phyloP scores from a whole-genome alignment of 1,140 invertebrate species.

The Paralvinella palmiformis region DNA sequence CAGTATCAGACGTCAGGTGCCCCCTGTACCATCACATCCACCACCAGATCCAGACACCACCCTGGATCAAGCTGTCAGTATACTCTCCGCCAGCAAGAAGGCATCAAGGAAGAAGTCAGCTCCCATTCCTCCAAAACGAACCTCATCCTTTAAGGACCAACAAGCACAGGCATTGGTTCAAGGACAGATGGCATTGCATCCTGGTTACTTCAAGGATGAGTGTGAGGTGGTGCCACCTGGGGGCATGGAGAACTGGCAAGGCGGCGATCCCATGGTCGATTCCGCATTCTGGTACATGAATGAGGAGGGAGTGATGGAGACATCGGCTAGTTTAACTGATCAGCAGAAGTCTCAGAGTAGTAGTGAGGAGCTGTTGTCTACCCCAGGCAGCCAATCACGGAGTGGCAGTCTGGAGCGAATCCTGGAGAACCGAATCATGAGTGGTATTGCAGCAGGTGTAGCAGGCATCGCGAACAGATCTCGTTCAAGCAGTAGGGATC shows the following conservation, averaged over 20 bases:
- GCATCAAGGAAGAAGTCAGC: constrained; percentile 76
- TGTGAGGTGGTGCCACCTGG: background rate
- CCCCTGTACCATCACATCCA: background rate
- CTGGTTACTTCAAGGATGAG: background rate
- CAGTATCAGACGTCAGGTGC: background rate
- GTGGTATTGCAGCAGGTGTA: constrained; percentile 58
- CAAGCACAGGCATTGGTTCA: background rate
- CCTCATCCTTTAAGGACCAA: constrained; percentile 61
- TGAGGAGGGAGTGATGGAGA: background rate
- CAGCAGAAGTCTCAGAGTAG: constrained; percentile 17
- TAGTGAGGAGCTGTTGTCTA: constrained; percentile 18
- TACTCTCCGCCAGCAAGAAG: background rate
- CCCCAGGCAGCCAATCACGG: constrained; percentile 16
- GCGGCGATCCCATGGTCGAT: background rate
- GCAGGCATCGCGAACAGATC: constrained; percentile 47
- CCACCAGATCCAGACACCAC: background rate
- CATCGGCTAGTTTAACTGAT: constrained; percentile 8
- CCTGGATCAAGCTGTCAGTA: background rate
- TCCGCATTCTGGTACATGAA: background rate
- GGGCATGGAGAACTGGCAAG: background rate
- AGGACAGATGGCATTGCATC: background rate
- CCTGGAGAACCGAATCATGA: constrained; percentile 36
- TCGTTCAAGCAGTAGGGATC: constrained; percentile 47
- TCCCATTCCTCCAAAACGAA: constrained; percentile 88
- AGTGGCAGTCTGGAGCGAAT: constrained; percentile 35